phyloP scores from a whole-genome alignment of 2,888 invertebrate species.

The Xylota sylvarum region DNA sequence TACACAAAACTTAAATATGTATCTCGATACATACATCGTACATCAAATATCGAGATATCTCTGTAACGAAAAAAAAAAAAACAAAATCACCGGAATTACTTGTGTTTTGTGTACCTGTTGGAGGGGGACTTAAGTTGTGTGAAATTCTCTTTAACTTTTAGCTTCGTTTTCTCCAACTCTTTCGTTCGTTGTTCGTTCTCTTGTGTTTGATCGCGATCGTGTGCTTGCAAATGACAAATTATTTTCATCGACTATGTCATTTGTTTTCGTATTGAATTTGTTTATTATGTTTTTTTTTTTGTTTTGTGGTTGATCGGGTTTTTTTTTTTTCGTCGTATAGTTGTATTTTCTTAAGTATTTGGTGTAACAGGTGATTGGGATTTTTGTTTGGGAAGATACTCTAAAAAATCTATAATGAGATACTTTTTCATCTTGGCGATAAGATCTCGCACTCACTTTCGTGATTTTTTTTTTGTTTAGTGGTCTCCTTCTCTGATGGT shows the following conservation, averaged over 20 bases:
- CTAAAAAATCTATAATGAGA: conserved; percentile 50
- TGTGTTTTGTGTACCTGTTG: not conserved
- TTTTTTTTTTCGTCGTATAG: conserved; percentile 11
- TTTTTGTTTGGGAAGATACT: conserved; percentile 35
- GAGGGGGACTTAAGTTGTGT: conserved; percentile 11
- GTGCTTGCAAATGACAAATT: conserved; percentile 68
- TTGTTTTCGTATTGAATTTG: conserved; percentile 59
- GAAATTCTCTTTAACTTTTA: not conserved
- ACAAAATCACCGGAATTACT: conserved; percentile 16
- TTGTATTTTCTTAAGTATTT: conserved; percentile 9
- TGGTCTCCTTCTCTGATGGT: not conserved
- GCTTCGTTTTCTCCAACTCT: not conserved
- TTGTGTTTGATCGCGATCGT: conserved; percentile 49
- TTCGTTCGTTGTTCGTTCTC: conserved; percentile 20
- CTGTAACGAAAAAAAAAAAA: not conserved
- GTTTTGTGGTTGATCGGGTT: conserved; percentile 54
- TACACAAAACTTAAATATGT: not conserved
- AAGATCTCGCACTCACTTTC: conserved; percentile 53
- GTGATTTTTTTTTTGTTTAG: conserved; percentile 4
- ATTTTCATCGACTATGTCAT: conserved; percentile 70
- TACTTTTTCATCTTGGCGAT: conserved; percentile 62
- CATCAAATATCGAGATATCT: conserved; percentile 23
- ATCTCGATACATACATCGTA: not conserved
- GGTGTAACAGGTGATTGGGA: conserved; percentile 53
- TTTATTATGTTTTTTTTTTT: conserved; percentile 2